phyloP scores from a whole-genome alignment of 2,888 invertebrate species.

The Cheilosia vernalis region DNA sequence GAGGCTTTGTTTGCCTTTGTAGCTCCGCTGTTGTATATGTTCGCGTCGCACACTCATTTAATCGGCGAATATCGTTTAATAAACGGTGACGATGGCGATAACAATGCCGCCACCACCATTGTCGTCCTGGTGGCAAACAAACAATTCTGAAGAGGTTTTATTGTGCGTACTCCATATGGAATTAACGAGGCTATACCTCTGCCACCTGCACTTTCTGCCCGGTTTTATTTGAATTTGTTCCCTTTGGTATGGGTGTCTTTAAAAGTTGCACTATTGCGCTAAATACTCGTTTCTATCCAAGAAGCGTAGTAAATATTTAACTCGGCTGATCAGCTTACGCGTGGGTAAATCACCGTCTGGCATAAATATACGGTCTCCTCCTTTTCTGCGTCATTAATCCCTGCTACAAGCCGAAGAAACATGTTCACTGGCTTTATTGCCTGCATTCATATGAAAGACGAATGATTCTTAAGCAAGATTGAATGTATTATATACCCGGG shows the following conservation, averaged over 20 bases:
- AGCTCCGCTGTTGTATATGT: conserved; percentile 45
- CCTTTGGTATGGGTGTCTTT: neutral
- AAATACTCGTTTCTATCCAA: conserved; percentile 22
- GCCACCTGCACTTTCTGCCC: conserved; percentile 17
- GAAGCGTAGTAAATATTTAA: conserved; percentile 58
- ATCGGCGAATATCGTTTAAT: conserved; percentile 68
- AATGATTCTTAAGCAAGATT: conserved; percentile 68
- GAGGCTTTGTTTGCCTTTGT: conserved; percentile 71
- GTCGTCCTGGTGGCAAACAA: conserved; percentile 59
- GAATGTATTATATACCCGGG: conserved; percentile 62
- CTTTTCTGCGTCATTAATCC: conserved; percentile 69
- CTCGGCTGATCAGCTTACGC: conserved; percentile 45
- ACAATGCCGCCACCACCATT: conserved; percentile 38
- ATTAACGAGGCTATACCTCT: conserved; percentile 15
- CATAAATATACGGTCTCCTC: conserved; percentile 28
- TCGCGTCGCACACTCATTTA: conserved; percentile 49
- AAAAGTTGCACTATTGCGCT: neutral
- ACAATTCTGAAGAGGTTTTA: conserved; percentile 60
- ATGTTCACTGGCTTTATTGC: conserved; percentile 48
- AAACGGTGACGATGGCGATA: conserved; percentile 62
- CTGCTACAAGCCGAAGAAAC: conserved; percentile 59
- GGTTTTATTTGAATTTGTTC: neutral
- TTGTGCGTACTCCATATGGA: conserved; percentile 12
- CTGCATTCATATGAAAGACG: conserved; percentile 66
- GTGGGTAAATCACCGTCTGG: conserved; percentile 73